Conservation (phyloP, 2,113 vertebrate genomes). For the Phainopepla nitens region DNA sequence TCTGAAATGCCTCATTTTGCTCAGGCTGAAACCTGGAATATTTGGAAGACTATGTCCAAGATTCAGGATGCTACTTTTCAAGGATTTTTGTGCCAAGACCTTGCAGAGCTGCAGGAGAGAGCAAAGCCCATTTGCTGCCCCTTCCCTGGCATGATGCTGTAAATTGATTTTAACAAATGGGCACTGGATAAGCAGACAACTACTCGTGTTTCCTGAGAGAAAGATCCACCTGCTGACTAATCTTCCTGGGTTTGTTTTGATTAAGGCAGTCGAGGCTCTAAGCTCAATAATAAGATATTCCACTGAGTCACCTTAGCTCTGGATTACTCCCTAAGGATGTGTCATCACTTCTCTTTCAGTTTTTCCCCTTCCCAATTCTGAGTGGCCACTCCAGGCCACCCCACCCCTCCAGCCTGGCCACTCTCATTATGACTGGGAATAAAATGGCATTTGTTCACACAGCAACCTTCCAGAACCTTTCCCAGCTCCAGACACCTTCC, state of each 20-base stretch:
- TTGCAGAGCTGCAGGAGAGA: not conserved
- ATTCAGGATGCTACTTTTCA: not conserved
- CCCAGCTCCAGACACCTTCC: not conserved
- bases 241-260: not conserved
- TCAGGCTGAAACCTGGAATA: not conserved
- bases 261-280: not conserved
- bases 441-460: not conserved
- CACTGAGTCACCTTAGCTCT: constrained; percentile 3
- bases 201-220: not conserved
- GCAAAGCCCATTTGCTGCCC: not conserved
- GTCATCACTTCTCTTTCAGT: not conserved
- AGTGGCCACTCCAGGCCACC: not conserved
- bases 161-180: not conserved
- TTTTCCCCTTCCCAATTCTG: not conserved
- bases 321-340: not conserved
- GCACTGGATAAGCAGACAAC: not conserved
- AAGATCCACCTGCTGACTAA: not conserved
- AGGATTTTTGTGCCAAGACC: not conserved
- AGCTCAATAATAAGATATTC: constrained; percentile 27
- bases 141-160: not conserved
- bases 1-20: not conserved
- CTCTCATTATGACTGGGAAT: not conserved
- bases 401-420: not conserved
- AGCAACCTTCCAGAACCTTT: not conserved
- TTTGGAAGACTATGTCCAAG: fast-evolving